Percentiles rank a stretch among this genome's conserved stretches.
Conservation (phyloP, 2,113 vertebrate species). For the Pyxicephalus adspersus region DNA sequence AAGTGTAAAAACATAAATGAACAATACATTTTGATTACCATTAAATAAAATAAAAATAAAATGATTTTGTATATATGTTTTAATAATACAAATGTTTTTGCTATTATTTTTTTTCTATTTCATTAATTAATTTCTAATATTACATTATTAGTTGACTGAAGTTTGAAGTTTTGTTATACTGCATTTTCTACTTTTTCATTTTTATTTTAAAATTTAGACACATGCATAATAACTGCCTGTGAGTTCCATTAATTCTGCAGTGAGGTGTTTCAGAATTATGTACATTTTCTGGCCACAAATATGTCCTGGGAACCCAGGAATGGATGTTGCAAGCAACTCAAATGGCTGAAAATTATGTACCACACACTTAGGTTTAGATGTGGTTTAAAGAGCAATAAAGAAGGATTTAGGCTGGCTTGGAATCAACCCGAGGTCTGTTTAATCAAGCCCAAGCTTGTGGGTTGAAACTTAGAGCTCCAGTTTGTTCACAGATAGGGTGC, state of each 20-base stretch:
- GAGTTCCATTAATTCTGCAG: slow-evolving; percentile 34
- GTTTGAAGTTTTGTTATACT: too few relatives aligned
- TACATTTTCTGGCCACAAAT: slow-evolving; percentile 63
- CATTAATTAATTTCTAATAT: too few relatives aligned
- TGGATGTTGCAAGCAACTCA: slow-evolving; percentile 33
- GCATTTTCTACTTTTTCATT: background rate
- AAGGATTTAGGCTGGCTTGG: slow-evolving; percentile 54
- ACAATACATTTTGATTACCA: too few relatives aligned
- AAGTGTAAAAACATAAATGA: too few relatives aligned
- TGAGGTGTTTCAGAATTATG: slow-evolving; percentile 58
- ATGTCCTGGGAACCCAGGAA: slow-evolving; percentile 58
- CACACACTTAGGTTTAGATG: slow-evolving; percentile 61
- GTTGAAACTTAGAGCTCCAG: background rate
- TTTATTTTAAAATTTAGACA: background rate
- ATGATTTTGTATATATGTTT: too few relatives aligned
- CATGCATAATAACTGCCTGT: background rate
- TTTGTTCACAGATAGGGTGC: slow-evolving; percentile 24
- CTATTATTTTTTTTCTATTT: too few relatives aligned
- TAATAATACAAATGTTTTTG: too few relatives aligned
- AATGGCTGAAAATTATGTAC: slow-evolving; percentile 60
- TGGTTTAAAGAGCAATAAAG: slow-evolving; percentile 62
- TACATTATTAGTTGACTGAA: too few relatives aligned
- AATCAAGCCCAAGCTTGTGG: slow-evolving; percentile 36
- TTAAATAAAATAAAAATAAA: too few relatives aligned
- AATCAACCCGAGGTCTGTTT: slow-evolving; percentile 44